phyloP scores from a whole-genome alignment of 2,113 vertebrate species.

The Xiphorhynchus elegans region DNA sequence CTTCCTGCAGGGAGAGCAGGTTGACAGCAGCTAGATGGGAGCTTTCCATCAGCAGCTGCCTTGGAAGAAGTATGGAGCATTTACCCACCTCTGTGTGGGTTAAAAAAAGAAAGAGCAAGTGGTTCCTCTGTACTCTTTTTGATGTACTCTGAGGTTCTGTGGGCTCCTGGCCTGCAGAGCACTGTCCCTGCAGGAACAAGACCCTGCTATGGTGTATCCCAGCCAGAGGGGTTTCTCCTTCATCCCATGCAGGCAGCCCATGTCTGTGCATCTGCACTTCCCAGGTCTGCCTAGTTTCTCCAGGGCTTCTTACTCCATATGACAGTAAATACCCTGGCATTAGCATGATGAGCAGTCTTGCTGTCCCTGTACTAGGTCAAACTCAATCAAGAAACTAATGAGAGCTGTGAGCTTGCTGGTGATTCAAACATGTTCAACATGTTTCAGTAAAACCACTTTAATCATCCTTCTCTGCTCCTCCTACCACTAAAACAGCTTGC shows the following conservation, averaged over 20 bases:
- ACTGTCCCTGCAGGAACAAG: not conserved
- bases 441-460: not conserved
- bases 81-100: not conserved
- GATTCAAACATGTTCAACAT: not conserved
- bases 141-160: not conserved
- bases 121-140: not conserved
- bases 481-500: not conserved
- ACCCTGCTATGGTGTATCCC: not conserved
- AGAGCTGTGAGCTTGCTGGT: not conserved
- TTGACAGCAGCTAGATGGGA: not conserved
- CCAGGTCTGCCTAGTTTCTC: not conserved
- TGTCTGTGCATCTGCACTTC: not conserved
- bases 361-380: not conserved
- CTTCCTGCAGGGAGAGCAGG: not conserved
- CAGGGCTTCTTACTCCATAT: not conserved
- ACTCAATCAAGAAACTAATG: not conserved
- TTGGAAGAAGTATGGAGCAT: not conserved
- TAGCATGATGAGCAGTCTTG: not conserved
- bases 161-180: not conserved
- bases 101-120: not conserved
- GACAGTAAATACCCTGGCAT: not conserved
- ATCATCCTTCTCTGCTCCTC: not conserved
- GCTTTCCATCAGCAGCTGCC: not conserved
- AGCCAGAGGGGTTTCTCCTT: not conserved
- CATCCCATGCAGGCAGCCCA: not conserved